Conservation (phyloP, 2,888 invertebrate species). For the Drosophila sordidula region DNA sequence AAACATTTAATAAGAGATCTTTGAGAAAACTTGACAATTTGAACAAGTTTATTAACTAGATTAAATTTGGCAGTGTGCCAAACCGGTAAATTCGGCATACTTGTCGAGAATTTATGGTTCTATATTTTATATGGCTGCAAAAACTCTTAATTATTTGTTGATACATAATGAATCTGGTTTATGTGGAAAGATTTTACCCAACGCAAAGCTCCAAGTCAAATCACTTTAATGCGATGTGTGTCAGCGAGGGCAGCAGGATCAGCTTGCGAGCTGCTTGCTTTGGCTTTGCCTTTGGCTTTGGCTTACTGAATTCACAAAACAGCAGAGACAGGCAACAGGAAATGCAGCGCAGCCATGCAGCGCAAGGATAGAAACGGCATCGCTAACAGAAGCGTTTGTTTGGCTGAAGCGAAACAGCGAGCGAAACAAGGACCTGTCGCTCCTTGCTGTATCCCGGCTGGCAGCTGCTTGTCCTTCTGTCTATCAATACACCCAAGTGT, state of each 20-base stretch:
- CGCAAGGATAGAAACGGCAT: neutral
- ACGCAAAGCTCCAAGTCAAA: neutral
- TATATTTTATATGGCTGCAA: too few relatives aligned
- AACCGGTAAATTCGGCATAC: too few relatives aligned
- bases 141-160: neutral
- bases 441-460: conserved; percentile 8
- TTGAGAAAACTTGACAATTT: too few relatives aligned
- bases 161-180: too few relatives aligned
- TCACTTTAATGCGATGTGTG: conserved; percentile 8
- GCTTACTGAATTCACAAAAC: conserved; percentile 56
- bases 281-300: conserved; percentile 56
- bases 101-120: too few relatives aligned
- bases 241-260: conserved; percentile 35
- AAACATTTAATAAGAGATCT: too few relatives aligned
- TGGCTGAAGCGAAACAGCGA: conserved; percentile 11
- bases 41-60: too few relatives aligned
- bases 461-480: conserved; percentile 16
- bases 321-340: conserved; percentile 29
- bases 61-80: too few relatives aligned
- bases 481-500: conserved; percentile 14
- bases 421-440: conserved; percentile 40
- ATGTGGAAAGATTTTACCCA: neutral
- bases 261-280: conserved; percentile 38
- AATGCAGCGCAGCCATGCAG: conserved; percentile 5
- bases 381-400: conserved; percentile 8